phyloP scores from a whole-genome alignment of 2,797 vertebrate species.

The Scyliorhinus canicula region DNA sequence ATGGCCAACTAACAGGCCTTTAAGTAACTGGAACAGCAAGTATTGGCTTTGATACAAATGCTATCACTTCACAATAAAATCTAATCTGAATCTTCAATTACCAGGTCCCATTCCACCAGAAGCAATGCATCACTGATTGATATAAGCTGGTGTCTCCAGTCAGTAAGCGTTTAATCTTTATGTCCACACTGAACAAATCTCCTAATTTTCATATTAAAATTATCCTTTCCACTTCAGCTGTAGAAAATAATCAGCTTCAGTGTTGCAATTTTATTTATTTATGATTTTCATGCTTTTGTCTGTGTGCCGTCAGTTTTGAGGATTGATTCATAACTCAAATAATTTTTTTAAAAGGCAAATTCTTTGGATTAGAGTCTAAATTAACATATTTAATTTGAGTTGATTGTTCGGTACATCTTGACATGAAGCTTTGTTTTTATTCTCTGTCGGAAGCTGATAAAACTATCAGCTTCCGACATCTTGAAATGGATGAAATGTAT shows the following conservation, averaged over 20 bases:
- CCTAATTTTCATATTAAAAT: slow-evolving; percentile 19
- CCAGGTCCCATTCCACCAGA: background rate
- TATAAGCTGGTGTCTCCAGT: slow-evolving; percentile 1
- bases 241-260: background rate
- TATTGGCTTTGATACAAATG: background rate
- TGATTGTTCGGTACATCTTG: background rate
- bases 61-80: background rate
- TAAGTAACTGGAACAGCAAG: background rate
- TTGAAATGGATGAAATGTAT: background rate
- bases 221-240: background rate
- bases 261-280: slow-evolving; percentile 34
- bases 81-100: background rate
- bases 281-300: slow-evolving; percentile 23
- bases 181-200: slow-evolving; percentile 26
- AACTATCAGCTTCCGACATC: background rate
- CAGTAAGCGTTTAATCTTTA: slow-evolving; percentile 25
- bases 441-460: too few species aligned
- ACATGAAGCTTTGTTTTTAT: background rate
- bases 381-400: slow-evolving; percentile 22
- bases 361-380: slow-evolving; percentile 5
- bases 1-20: background rate
- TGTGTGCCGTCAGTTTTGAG: background rate
- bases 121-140: background rate
- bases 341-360: slow-evolving; percentile 19
- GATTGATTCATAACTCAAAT: background rate